phyloP scores from a whole-genome alignment of 1,140 invertebrate species.

The Paracyclopina nana region DNA sequence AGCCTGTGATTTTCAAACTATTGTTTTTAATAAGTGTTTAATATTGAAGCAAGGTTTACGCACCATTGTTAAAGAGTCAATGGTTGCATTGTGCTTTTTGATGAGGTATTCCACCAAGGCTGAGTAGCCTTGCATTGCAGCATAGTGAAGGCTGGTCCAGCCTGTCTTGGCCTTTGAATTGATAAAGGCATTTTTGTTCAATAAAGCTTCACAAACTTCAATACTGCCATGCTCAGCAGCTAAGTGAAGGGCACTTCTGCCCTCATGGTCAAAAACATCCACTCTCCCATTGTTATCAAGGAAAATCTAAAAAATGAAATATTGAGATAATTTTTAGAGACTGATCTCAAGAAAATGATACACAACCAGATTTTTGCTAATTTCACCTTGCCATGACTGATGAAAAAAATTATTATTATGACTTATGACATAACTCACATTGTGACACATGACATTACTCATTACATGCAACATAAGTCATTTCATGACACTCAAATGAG shows the following conservation, averaged over 20 bases:
- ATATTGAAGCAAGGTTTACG: slow-evolving; percentile 19
- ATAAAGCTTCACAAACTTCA: slow-evolving; percentile 76
- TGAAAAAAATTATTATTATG: no score
- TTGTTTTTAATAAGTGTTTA: no score
- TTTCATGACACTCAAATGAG: no score
- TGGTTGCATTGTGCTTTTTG: slow-evolving; percentile 75
- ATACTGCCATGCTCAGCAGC: slow-evolving; percentile 81
- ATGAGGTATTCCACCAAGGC: slow-evolving; percentile 71
- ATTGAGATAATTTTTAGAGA: no score
- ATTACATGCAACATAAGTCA: no score
- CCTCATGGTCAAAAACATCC: slow-evolving; percentile 93
- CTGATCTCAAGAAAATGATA: no score
- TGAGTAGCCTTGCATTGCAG: slow-evolving; percentile 82
- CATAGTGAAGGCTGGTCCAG: slow-evolving; percentile 40
- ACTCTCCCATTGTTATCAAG: slow-evolving; percentile 81
- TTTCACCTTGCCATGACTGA: no score
- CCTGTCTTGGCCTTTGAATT: slow-evolving; percentile 51
- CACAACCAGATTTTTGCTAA: no score
- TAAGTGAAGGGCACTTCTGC: slow-evolving; percentile 78
- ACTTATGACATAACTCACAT: no score
- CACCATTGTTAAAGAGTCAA: slow-evolving; percentile 77
- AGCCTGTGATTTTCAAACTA: no score
- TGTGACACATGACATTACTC: no score
- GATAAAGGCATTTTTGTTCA: slow-evolving; percentile 92
- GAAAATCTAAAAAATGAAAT: slow-evolving; percentile 42